Percentiles rank a stretch among this genome's conserved stretches.
These are phyloP conservation scores for Daubentonia madagascariensis DNA, from an alignment of 2,113 vertebrate genomes.

Conservation along the genomic window DNA sequence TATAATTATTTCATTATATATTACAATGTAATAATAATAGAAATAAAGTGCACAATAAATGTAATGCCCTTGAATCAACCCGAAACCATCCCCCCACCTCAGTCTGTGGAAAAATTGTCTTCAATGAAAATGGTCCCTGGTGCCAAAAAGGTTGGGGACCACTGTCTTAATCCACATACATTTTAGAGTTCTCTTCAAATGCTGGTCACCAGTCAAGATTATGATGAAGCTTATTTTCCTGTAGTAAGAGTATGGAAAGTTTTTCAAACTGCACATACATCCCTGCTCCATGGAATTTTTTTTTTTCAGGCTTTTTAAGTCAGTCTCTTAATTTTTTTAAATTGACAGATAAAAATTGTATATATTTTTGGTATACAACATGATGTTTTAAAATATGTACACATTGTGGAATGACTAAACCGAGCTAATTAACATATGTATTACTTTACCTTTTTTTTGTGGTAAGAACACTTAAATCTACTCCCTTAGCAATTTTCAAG, in stretches of 20 bases:
- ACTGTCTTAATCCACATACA: neutral
- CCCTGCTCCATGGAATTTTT: neutral
- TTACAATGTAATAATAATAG: no score
- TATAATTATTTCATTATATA: no score
- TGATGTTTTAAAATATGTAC: neutral
- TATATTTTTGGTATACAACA: neutral
- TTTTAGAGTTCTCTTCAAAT: neutral
- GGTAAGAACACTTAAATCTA: neutral
- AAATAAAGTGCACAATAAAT: no score
- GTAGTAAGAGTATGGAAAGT: neutral
- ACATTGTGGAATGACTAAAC: neutral
- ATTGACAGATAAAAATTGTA: neutral
- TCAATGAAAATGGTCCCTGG: no score
- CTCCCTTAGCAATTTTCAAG: neutral
- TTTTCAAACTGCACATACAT: neutral
- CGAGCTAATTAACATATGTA: neutral
- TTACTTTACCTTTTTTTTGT: no score
- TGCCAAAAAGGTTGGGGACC: no score
- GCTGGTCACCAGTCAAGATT: neutral
- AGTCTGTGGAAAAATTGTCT: no score
- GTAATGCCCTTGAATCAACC: no score
- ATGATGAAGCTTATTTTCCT: neutral
- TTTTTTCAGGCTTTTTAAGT: neutral
- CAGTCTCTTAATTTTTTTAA: neutral
- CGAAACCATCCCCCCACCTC: neutral